Evolutionary conservation across 2,113 vertebrate genomes (phyloP), one percentile per base, ranked within the genome.

Genomic region (Clarias gariepinus): DNA sequence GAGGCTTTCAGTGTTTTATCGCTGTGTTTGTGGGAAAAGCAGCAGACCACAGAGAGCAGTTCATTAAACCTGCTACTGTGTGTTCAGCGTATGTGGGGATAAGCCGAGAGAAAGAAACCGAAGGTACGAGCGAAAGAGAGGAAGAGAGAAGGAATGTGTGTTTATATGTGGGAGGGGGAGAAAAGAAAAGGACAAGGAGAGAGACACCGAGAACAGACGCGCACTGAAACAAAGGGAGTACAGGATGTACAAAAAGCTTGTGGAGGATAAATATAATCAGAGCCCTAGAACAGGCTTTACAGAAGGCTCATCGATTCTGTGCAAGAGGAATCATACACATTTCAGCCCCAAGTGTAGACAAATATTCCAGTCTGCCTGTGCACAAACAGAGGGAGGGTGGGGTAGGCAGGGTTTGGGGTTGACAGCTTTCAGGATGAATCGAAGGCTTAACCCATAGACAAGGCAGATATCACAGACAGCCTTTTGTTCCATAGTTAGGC

Each of bases 11-110:
- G 41, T 69, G 60, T 80, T 85, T 87, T 87, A 90, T 88, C 82
- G 28, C 60, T 55, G 61, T 86, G 84, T 86, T 83, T 88, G 84
- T 81, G 87, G 79, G 53, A 83, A 90, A 85, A 74, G 64, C 60
- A 53, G 13, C 63, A 47, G 80, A 61, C 85, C 36, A 68, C 85
- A 84, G 82, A 87, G 33, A 85, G 73, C 76, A 60, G 81, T 87
- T 90, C 88, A 89, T 89, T 90, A 88, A 89, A 88, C 80, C 63
- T 47, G 78, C 82, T 74, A 79, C 58, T 87, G 83, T 86, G 81
- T 80, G 68, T 86, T 57, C 60, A 88, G 84, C 81, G 78, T 63
- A 76, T 90, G n/a, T 79, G 64, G 57, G 63, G 47, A 52, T 68
- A 52, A 74, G 33, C 55, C 5, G 21, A 73, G 52, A 71, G 52